These are phyloP conservation scores for Tricholauxania praeusta DNA, from an alignment of 2,888 invertebrate genomes.

Conservation along the genomic window DNA sequence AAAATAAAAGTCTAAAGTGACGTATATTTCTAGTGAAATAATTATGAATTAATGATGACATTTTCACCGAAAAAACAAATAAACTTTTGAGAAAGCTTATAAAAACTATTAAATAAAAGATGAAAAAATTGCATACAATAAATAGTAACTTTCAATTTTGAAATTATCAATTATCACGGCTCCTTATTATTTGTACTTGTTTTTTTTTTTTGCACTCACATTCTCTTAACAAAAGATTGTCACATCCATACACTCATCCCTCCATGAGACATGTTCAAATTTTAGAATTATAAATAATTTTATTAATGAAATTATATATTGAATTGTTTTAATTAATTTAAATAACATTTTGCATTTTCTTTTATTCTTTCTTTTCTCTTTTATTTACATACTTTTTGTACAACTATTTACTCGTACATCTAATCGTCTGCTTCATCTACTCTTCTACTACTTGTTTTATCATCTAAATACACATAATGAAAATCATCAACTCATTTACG, in stretches of 20 bases:
- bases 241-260: not conserved
- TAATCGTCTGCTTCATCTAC: not conserved
- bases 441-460: not conserved
- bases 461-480: constrained; percentile 37
- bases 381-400: constrained; percentile 4
- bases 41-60: no score
- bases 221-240: not conserved
- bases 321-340: not conserved
- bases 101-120: no score
- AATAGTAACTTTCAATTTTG: no score
- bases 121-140: no score
- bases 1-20: no score
- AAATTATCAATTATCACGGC: no score
- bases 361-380: not conserved
- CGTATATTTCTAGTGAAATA: no score
- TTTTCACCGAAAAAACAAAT: no score
- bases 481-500: constrained; percentile 26
- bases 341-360: not conserved
- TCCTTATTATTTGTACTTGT: not conserved
- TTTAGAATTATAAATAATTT: no score
- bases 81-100: no score
- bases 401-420: not conserved
- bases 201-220: not conserved
- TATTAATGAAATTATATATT: no score
- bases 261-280: no score